Percentiles rank a stretch among this genome's conserved stretches.
Conservation (phyloP, 2,888 invertebrate genomes). For the Dexiosoma caninum region DNA sequence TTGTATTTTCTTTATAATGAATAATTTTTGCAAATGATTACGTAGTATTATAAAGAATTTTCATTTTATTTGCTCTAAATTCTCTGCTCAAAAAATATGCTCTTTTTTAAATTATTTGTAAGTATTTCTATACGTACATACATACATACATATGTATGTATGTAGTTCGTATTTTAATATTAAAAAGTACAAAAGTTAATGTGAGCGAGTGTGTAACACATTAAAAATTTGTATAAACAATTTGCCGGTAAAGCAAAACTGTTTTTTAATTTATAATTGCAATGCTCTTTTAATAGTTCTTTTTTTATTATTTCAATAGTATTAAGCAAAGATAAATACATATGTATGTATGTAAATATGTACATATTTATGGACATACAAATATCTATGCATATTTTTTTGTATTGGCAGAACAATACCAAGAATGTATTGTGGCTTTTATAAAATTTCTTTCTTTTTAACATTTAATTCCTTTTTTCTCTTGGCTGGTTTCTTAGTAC, state of each 20-base stretch:
- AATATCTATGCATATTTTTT: neutral
- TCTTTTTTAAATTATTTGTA: slow-evolving; percentile 24
- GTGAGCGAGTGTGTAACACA: neutral
- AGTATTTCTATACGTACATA: too few species aligned
- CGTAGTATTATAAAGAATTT: slow-evolving; percentile 62
- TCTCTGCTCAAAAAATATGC: slow-evolving; percentile 10
- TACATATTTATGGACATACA: neutral
- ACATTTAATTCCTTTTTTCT: slow-evolving; percentile 39
- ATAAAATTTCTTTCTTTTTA: slow-evolving; percentile 39
- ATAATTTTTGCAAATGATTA: slow-evolving; percentile 54
- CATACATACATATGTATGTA: too few species aligned
- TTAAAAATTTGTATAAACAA: slow-evolving; percentile 27
- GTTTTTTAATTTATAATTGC: slow-evolving; percentile 2
- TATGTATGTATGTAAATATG: neutral
- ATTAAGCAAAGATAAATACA: slow-evolving; percentile 7
- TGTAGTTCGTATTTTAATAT: slow-evolving; percentile 10
- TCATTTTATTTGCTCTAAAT: slow-evolving; percentile 54
- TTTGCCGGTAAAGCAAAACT: slow-evolving; percentile 54
- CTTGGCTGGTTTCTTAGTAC: slow-evolving; percentile 41
- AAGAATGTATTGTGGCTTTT: slow-evolving; percentile 28
- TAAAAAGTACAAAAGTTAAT: slow-evolving; percentile 11
- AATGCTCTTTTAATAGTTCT: slow-evolving; percentile 15
- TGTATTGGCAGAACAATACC: slow-evolving; percentile 17
- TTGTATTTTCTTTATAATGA: slow-evolving; percentile 20
- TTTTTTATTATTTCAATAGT: slow-evolving; percentile 6